Evolutionary conservation across 1,140 invertebrate genomes (phyloP).

Genomic region (Drosophila takahashii): DNA sequence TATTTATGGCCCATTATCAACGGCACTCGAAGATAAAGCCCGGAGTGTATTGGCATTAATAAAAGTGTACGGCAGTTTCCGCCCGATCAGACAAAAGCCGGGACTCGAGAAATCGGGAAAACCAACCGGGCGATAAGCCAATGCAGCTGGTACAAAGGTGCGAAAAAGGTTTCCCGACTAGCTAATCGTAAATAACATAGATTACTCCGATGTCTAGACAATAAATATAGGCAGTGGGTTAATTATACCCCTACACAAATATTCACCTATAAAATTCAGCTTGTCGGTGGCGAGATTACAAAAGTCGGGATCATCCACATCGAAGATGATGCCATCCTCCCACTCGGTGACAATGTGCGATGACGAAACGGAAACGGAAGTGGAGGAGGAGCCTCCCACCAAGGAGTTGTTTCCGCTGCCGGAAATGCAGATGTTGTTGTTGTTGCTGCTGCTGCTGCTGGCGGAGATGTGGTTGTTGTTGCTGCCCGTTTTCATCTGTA

Average conservation of each 20-base stretch:
- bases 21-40: slow-evolving; percentile 57
- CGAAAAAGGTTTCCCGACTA: slow-evolving; percentile 9
- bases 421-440: slow-evolving; percentile 13
- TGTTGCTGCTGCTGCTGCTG: slow-evolving; percentile 35
- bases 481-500: slow-evolving; percentile 68
- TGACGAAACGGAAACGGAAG: slow-evolving; percentile 25
- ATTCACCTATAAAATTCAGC: slow-evolving; percentile 71
- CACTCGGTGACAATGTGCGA: slow-evolving; percentile 77
- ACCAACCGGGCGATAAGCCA: slow-evolving; percentile 54
- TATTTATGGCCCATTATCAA: slow-evolving; percentile 30
- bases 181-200: slow-evolving; percentile 47
- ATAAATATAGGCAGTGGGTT: slow-evolving; percentile 37
- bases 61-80: slow-evolving; percentile 70
- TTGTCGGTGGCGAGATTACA: slow-evolving; percentile 61
- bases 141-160: slow-evolving; percentile 42
- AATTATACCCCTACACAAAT: slow-evolving; percentile 24
- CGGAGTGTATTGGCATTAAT: slow-evolving; percentile 67
- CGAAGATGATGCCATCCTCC: slow-evolving; percentile 81
- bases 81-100: slow-evolving; percentile 43
- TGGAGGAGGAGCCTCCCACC: not conserved
- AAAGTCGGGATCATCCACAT: slow-evolving; percentile 84
- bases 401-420: slow-evolving; percentile 25
- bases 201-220: slow-evolving; percentile 49
- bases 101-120: slow-evolving; percentile 37
- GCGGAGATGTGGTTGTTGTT: slow-evolving; percentile 61